phyloP scores from a whole-genome alignment of 2,113 vertebrate species.

The Eclectus roratus region DNA sequence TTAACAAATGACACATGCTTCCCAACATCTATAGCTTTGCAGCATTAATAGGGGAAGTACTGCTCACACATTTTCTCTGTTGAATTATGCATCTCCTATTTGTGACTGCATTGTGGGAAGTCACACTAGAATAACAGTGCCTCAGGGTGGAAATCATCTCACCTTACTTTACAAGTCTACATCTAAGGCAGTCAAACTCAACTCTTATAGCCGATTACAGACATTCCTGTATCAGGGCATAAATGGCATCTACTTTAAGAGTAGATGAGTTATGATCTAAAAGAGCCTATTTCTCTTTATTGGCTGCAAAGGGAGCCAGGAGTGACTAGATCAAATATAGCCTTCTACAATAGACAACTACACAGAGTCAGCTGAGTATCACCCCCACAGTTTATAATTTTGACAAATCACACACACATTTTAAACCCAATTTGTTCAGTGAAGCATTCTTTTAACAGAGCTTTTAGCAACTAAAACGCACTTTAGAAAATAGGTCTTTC shows the following conservation, averaged over 20 bases:
- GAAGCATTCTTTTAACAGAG: not conserved
- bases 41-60: not conserved
- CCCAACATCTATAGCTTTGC: not conserved
- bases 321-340: slow-evolving; percentile 20
- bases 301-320: slow-evolving; percentile 10
- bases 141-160: not conserved
- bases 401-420: not conserved
- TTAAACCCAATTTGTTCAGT: not conserved
- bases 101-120: not conserved
- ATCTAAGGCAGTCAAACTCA: not conserved
- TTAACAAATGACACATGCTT: not conserved
- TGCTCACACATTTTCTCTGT: not conserved
- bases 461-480: not conserved
- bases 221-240: not conserved
- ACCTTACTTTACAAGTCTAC: not conserved
- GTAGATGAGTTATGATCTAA: not conserved
- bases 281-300: slow-evolving; percentile 17
- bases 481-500: not conserved
- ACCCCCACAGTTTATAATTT: slow-evolving; percentile 14
- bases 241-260: not conserved
- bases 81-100: not conserved
- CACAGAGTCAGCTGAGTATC: slow-evolving; percentile 12
- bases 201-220: not conserved
- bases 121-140: not conserved
- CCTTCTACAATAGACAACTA: slow-evolving; percentile 17